Percentiles rank a stretch among this genome's conserved stretches.
These are phyloP conservation scores for Neolamprologus sp. DNA, from an alignment of 2,113 vertebrate species.

Conservation along the genomic window DNA sequence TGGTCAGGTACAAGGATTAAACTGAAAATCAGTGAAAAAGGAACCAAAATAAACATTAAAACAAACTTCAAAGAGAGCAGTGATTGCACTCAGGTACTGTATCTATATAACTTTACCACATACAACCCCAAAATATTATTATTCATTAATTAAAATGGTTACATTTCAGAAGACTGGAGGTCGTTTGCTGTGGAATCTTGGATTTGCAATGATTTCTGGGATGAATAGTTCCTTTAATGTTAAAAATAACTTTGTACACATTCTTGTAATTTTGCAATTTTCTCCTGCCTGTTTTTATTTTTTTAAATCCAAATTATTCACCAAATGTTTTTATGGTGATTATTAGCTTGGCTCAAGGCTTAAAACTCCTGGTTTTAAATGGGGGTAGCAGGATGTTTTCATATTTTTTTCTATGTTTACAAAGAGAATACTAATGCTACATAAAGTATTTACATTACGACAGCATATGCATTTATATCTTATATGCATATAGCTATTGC, in stretches of 20 bases:
- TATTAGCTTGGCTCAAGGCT: not conserved
- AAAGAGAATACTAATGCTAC: not conserved
- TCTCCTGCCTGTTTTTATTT: accelerated
- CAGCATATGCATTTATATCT: not conserved
- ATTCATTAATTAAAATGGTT: not conserved
- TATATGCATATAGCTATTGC: not conserved
- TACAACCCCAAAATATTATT: not conserved
- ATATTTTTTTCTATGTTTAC: not conserved
- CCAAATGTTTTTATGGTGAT: not conserved
- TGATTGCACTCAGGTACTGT: not conserved
- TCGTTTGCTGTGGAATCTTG: not conserved
- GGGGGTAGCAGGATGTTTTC: not conserved
- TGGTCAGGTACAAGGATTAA: not conserved
- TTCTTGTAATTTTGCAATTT: not conserved
- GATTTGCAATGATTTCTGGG: not conserved
- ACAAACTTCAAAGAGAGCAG: not conserved
- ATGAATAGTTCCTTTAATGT: not conserved
- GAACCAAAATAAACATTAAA: not conserved
- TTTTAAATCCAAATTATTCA: not conserved
- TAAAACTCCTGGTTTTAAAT: not conserved
- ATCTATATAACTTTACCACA: not conserved
- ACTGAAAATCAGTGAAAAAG: not conserved
- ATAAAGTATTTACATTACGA: not conserved
- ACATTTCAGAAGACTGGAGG: not conserved
- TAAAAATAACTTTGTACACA: not conserved